Percentiles rank a stretch among this genome's conserved stretches.
These are phyloP conservation scores for Zoroaster sp. DNA, from an alignment of 53 echinoderm and acorn worm species.

Conservation along the genomic window DNA sequence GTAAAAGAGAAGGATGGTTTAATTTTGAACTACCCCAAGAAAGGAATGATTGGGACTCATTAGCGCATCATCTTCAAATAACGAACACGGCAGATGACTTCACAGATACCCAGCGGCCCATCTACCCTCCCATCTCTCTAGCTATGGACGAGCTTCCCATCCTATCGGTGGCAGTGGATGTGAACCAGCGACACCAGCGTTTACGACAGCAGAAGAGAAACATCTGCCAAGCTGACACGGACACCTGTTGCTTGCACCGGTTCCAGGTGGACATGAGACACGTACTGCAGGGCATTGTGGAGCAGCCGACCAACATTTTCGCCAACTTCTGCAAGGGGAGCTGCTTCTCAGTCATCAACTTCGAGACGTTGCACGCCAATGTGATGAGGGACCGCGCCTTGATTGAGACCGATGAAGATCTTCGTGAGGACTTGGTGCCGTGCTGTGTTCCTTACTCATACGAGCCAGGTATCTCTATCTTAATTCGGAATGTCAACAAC, in stretches of 20 bases:
- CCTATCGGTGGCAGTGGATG: slow-evolving; percentile 6
- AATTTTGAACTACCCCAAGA: slow-evolving; percentile 19
- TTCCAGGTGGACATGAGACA: neutral
- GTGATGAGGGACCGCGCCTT: slow-evolving; percentile 16
- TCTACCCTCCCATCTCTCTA: slow-evolving; percentile 5
- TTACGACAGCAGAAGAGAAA: neutral
- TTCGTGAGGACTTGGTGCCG: neutral
- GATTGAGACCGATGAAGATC: neutral
- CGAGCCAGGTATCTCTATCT: neutral
- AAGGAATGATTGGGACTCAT: neutral
- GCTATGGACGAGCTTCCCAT: neutral
- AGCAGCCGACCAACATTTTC: neutral
- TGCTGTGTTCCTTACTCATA: slow-evolving; percentile 22
- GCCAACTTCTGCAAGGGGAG: slow-evolving; percentile 38
- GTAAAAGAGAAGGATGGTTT: slow-evolving; percentile 39
- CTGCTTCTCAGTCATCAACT: neutral
- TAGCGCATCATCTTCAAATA: slow-evolving; percentile 1
- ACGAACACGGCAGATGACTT: neutral
- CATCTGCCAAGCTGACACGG: neutral
- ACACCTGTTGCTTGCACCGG: slow-evolving; percentile 10
- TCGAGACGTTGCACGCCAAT: neutral
- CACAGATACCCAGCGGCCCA: neutral
- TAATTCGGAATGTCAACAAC: neutral
- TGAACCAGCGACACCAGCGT: neutral
- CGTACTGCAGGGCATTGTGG: neutral